A percentile compares a stretch with the other conserved stretches of the same genome.
These are phyloP conservation scores for Zonitis immaculata DNA, from an alignment of 2,888 invertebrate species.

Conservation along the genomic window DNA sequence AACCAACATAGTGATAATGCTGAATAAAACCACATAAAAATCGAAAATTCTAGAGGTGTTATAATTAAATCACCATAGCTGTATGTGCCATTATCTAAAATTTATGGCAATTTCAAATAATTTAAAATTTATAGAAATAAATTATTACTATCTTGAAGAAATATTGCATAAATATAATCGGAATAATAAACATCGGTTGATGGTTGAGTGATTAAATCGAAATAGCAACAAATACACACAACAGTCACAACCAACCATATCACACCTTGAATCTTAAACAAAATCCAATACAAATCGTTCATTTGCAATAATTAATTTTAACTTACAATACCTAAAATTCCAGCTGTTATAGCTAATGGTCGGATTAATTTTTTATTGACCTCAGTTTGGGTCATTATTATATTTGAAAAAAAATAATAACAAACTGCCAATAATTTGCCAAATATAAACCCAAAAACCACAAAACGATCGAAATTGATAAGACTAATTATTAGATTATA, in stretches of 20 bases:
- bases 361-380: background rate
- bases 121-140: background rate
- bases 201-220: background rate
- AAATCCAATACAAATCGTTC: too few relatives aligned
- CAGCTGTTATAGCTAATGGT: constrained; percentile 21
- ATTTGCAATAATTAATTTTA: background rate
- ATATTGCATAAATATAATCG: background rate
- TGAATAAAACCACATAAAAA: background rate
- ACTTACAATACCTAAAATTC: constrained; percentile 33
- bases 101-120: too few relatives aligned
- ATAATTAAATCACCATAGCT: background rate
- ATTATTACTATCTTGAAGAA: background rate
- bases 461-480: background rate
- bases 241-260: background rate
- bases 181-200: background rate
- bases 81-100: background rate
- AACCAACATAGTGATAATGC: background rate
- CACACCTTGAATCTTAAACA: background rate
- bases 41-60: background rate
- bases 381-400: background rate
- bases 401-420: background rate
- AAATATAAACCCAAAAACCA: background rate
- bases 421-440: background rate
- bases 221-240: background rate
- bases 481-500: background rate